These are phyloP conservation scores for Platysteira castanea DNA, from an alignment of 2,113 vertebrate species.

Conservation along the genomic window DNA sequence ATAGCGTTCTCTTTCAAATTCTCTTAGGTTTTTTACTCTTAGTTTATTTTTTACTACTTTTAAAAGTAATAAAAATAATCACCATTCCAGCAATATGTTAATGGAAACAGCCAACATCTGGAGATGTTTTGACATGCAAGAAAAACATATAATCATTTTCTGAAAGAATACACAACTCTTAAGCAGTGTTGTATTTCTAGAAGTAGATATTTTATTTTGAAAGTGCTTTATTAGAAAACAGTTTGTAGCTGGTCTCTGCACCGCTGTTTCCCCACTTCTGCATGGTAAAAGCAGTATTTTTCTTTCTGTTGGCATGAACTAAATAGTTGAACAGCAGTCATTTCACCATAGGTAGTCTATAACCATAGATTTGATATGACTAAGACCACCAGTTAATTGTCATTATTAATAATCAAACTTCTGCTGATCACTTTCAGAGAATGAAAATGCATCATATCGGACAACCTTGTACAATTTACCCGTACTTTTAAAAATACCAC, in stretches of 20 bases:
- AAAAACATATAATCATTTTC: background rate
- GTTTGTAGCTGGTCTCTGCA: background rate
- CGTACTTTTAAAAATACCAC: background rate
- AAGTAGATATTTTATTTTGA: background rate
- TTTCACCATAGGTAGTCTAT: background rate
- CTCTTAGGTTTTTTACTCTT: background rate
- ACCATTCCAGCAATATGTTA: background rate
- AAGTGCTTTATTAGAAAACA: background rate
- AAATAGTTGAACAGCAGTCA: background rate
- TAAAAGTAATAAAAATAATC: background rate
- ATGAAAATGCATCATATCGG: background rate
- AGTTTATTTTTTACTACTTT: background rate
- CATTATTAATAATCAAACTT: background rate
- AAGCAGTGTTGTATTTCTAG: background rate
- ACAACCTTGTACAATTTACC: background rate
- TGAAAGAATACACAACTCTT: background rate
- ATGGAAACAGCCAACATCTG: background rate
- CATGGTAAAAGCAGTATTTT: background rate
- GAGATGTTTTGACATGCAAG: background rate
- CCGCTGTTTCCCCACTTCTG: background rate
- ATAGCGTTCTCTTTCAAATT: background rate
- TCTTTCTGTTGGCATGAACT: background rate
- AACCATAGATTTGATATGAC: background rate
- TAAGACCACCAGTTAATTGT: background rate
- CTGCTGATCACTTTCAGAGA: background rate